phyloP scores from a whole-genome alignment of 2,113 vertebrate species.

The Cryptotis parvus region DNA sequence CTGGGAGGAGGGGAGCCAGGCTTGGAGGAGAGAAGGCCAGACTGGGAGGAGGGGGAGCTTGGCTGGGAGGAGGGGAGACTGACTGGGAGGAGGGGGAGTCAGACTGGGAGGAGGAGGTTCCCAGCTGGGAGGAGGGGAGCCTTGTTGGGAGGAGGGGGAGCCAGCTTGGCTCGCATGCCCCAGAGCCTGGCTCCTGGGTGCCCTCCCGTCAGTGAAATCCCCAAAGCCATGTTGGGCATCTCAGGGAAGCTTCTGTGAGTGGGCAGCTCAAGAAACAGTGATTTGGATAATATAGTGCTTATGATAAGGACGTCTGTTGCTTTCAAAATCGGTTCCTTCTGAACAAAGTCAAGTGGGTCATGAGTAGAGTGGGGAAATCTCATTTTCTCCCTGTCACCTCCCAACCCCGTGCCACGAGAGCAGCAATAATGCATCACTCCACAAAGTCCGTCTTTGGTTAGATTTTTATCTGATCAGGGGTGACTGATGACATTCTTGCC shows the following conservation, averaged over 20 bases:
- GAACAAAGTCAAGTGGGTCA: slow-evolving; percentile 79
- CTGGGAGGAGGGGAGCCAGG: too few species aligned
- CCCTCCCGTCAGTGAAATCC: neutral
- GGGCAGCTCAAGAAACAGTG: slow-evolving; percentile 22
- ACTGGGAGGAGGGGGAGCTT: too few species aligned
- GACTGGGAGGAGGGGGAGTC: too few species aligned
- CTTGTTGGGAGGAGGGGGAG: neutral
- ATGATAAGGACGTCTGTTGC: slow-evolving; percentile 45
- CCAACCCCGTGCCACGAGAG: slow-evolving; percentile 41
- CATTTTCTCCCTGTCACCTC: slow-evolving; percentile 62
- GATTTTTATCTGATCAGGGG: slow-evolving; percentile 36
- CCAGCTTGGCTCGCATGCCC: neutral
- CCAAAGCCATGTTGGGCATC: slow-evolving; percentile 36
- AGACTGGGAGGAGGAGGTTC: too few species aligned
- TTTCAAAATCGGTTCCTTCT: slow-evolving; percentile 68
- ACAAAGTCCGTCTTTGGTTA: slow-evolving; percentile 38
- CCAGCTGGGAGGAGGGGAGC: neutral
- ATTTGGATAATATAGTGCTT: slow-evolving; percentile 58
- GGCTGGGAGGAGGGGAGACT: too few species aligned
- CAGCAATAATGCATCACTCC: slow-evolving; percentile 54
- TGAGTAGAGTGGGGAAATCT: slow-evolving; percentile 66
- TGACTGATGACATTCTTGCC: slow-evolving; percentile 67
- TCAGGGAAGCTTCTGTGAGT: slow-evolving; percentile 11
- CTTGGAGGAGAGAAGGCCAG: too few species aligned
- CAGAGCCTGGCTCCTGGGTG: neutral